Base-by-base conservation (phyloP, 2,888 invertebrate species). In the Lapara coniferarum region DNA sequence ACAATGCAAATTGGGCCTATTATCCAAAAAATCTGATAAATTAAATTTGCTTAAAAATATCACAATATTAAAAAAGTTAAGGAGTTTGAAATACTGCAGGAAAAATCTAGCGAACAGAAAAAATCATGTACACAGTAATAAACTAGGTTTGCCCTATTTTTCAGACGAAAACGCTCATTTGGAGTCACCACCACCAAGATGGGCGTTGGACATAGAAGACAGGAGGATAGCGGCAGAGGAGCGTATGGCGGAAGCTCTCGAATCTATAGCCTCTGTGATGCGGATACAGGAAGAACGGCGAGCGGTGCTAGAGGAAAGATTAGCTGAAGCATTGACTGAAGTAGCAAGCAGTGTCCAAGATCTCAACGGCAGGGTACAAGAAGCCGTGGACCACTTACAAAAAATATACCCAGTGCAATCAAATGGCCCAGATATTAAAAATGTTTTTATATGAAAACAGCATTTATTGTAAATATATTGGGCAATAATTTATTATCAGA, bases 131-230 rank as follows among this genome's bases (percentile, higher is more conserved):
- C 25, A 25, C 25, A n/a, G n/a, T 25, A 25, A 25, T 25, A 25
- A 25, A 25, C 25, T 25, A 25, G 25, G 2, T 25, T 25, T 25
- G 25, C 1, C 25, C 25, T 25, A 25, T 25, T 6, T 66, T 52
- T 10, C 51, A 66, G 66, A 52, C 37, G 66, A 66, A 53, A 66
- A 66, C n/a, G 53, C 30, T 30, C 52, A 52, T 19, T 51, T 16
- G 37, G 66, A 44, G 13, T 56, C 89, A 44, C 91, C 90, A 12
- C 91, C 92, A 46, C 92, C 92, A 2, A 87, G 85, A 77, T 92
- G 92, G 92, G 91, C 89, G 0, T 66, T 91, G 69, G 87, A 89
- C 3, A 78, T 90, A 53, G 92, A 92, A 78, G 89, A 92, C 70
- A 82, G 92, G 0, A 83, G 90, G 70, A 84, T 90, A 73, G 84